These are phyloP conservation scores for Aradophagus sp. DNA, from an alignment of 1,140 invertebrate genomes.

Conservation along the genomic window DNA sequence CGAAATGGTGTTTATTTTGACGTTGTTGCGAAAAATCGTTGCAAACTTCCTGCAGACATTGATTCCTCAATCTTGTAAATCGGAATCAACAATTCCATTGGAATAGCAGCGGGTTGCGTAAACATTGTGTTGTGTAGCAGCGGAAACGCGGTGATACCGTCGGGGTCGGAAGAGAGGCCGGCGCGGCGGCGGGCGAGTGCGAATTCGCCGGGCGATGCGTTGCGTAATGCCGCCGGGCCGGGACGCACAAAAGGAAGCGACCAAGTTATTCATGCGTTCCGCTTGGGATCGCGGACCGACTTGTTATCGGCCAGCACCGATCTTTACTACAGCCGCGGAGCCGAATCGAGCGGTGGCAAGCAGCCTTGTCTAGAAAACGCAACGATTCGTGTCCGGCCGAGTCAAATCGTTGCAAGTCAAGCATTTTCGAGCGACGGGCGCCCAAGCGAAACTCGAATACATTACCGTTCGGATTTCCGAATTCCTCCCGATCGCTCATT, in stretches of 20 bases:
- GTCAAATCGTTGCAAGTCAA: conserved; percentile 29
- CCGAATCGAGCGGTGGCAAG: conserved; percentile 11
- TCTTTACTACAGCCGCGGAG: conserved; percentile 23
- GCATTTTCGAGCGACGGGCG: conserved; percentile 30
- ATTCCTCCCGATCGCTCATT: too few relatives aligned
- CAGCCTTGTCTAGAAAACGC: conserved; percentile 51
- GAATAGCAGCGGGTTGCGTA: too few relatives aligned
- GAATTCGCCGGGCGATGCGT: conserved; percentile 38
- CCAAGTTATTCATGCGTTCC: conserved; percentile 55
- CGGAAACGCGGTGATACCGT: too few relatives aligned
- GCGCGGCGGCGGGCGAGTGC: not conserved
- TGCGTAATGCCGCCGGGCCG: conserved; percentile 25
- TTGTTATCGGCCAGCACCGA: conserved; percentile 40
- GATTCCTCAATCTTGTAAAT: too few relatives aligned
- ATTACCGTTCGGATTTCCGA: too few relatives aligned
- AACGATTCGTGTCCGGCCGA: conserved; percentile 55
- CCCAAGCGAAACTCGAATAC: conserved; percentile 39
- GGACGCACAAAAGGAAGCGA: conserved; percentile 25
- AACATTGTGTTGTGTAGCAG: too few relatives aligned
- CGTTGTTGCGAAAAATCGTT: too few relatives aligned
- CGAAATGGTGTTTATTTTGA: too few relatives aligned
- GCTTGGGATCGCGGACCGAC: conserved; percentile 44
- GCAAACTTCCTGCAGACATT: too few relatives aligned
- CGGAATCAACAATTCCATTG: too few relatives aligned
- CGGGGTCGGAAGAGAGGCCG: too few relatives aligned